These are phyloP conservation scores for Odontocolon sp. DNA, from an alignment of 2,888 invertebrate genomes.

Conservation along the genomic window DNA sequence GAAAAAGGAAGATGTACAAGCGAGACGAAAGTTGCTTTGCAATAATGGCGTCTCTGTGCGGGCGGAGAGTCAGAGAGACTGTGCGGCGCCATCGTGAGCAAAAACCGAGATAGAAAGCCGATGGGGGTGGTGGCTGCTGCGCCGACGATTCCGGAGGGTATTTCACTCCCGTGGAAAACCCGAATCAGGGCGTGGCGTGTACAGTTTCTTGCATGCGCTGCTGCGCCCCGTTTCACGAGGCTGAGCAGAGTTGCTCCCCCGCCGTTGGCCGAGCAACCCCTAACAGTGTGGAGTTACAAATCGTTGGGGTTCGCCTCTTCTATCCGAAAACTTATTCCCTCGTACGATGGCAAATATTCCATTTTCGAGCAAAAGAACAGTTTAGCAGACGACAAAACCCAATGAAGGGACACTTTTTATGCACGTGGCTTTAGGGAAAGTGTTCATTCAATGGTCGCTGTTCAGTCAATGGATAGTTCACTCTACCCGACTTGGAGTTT, in stretches of 20 bases:
- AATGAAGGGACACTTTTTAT: too few species aligned
- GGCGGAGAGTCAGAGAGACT: slow-evolving; percentile 36
- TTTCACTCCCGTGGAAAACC: slow-evolving; percentile 47
- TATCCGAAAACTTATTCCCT: too few species aligned
- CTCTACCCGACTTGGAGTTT: too few species aligned
- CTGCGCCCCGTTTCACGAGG: slow-evolving; percentile 52
- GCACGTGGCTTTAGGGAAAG: too few species aligned
- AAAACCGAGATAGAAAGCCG: slow-evolving; percentile 12
- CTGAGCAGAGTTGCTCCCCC: slow-evolving; percentile 24
- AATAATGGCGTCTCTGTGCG: slow-evolving; percentile 42
- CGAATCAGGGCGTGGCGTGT: slow-evolving; percentile 71
- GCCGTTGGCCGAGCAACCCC: slow-evolving; percentile 26
- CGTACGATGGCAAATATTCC: not conserved
- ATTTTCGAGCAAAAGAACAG: too few species aligned
- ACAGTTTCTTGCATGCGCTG: slow-evolving; percentile 53
- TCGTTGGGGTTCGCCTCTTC: too few species aligned
- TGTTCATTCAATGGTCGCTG: too few species aligned
- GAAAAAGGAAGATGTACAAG: too few species aligned
- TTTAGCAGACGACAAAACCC: too few species aligned
- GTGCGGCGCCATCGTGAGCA: slow-evolving; percentile 54
- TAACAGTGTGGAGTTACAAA: not conserved
- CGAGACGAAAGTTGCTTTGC: too few species aligned
- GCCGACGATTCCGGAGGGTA: slow-evolving; percentile 41
- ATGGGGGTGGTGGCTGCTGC: slow-evolving; percentile 49
- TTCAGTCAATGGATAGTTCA: too few species aligned